A percentile compares a stretch with the other conserved stretches of the same genome.
phyloP scores from a whole-genome alignment of 2,797 vertebrate species.

The Selene dorsalis region DNA sequence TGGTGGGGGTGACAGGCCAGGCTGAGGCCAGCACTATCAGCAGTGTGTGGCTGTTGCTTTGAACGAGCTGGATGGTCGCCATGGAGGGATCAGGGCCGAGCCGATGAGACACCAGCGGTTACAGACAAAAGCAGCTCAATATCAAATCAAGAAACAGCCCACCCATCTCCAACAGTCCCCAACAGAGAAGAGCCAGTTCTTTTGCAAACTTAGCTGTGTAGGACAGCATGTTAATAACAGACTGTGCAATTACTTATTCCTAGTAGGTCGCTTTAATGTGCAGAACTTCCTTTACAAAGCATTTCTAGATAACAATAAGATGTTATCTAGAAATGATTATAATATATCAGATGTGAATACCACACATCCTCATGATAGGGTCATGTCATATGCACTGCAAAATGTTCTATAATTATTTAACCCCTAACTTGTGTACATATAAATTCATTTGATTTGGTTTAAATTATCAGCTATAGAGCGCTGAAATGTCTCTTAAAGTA shows the following conservation, averaged over 20 bases:
- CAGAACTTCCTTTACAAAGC: not conserved
- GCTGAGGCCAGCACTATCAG: slow-evolving; percentile 69
- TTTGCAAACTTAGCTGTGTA: slow-evolving; percentile 25
- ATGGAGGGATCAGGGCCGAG: slow-evolving; percentile 63
- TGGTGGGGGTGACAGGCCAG: slow-evolving; percentile 68
- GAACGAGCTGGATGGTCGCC: slow-evolving; percentile 75
- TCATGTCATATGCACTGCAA: not conserved
- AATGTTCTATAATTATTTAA: slow-evolving; percentile 1
- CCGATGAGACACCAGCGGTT: slow-evolving; percentile 63
- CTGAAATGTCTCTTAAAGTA: not conserved
- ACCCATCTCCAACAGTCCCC: slow-evolving; percentile 13
- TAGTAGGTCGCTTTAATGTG: slow-evolving; percentile 11
- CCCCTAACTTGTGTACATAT: not conserved
- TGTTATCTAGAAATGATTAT: not conserved
- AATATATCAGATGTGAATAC: not conserved
- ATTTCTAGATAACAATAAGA: not conserved
- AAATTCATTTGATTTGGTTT: not conserved
- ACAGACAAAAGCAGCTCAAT: slow-evolving; percentile 68
- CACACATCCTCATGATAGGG: not conserved
- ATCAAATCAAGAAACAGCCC: slow-evolving; percentile 52
- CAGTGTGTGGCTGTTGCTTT: slow-evolving; percentile 74
- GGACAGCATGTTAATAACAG: slow-evolving; percentile 6
- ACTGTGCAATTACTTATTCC: not conserved
- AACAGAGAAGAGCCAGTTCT: slow-evolving; percentile 28
- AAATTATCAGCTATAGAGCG: not conserved